Percentiles rank a stretch among this genome's conserved stretches.
Conservation (phyloP, 2,888 invertebrate genomes). For the Trachelus troglodyta region DNA sequence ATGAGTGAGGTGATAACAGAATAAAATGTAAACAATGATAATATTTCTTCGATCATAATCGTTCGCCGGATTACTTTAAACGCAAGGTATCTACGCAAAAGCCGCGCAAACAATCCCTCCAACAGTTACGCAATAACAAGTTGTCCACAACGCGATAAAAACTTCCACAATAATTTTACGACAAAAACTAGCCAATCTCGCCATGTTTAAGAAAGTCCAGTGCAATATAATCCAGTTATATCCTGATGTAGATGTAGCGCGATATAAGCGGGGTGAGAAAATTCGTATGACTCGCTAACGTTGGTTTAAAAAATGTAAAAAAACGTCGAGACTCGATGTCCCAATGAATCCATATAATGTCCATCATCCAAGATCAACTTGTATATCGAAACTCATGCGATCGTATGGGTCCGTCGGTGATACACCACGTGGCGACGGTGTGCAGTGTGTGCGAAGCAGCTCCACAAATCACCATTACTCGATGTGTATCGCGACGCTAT, state of each 20-base stretch:
- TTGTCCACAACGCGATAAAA: background rate
- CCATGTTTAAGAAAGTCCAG: background rate
- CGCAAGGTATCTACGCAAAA: background rate
- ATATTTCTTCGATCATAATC: background rate
- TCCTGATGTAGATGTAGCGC: background rate
- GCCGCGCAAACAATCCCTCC: background rate
- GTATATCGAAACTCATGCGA: background rate
- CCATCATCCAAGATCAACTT: background rate
- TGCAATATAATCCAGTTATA: background rate
- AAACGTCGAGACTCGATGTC: background rate
- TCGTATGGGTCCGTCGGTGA: background rate
- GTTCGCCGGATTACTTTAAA: background rate
- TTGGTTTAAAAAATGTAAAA: background rate
- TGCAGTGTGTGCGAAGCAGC: conserved; percentile 43
- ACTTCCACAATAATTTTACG: background rate
- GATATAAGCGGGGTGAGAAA: background rate
- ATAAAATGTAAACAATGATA: background rate
- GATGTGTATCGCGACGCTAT: conserved; percentile 65
- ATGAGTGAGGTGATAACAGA: background rate
- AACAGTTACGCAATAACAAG: background rate
- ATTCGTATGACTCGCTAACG: background rate
- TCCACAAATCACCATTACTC: conserved; percentile 66
- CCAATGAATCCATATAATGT: background rate
- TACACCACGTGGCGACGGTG: conserved; percentile 30
- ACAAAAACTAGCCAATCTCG: background rate